Conservation (phyloP, 2,888 invertebrate genomes). For the Tachina grossa region DNA sequence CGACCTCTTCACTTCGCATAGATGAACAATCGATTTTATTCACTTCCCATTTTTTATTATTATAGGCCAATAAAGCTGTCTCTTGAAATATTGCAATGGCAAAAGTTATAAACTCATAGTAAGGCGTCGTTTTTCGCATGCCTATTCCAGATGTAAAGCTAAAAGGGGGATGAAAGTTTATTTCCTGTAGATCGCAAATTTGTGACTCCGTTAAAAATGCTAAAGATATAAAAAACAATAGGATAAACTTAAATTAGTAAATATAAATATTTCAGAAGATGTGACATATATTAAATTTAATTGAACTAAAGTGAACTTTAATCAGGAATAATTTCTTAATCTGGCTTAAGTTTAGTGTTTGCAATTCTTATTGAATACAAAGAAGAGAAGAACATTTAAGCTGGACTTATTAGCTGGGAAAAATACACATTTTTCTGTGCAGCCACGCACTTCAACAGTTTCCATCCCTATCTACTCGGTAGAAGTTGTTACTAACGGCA, state of each 20-base stretch:
- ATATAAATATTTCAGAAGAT: not conserved
- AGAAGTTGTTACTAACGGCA: too few relatives aligned
- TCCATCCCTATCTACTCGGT: too few relatives aligned
- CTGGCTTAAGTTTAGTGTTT: too few relatives aligned
- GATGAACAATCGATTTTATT: conserved; percentile 77
- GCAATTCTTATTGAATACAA: too few relatives aligned
- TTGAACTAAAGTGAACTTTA: too few relatives aligned
- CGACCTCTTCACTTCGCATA: conserved; percentile 75
- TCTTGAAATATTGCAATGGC: conserved; percentile 76
- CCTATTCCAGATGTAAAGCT: conserved; percentile 65
- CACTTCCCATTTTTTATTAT: conserved; percentile 76
- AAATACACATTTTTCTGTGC: too few relatives aligned
- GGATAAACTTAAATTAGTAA: not conserved
- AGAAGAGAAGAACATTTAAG: too few relatives aligned
- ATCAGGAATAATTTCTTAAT: too few relatives aligned
- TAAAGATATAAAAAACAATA: conserved; percentile 34
- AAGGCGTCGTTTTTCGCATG: conserved; percentile 75
- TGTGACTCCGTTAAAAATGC: conserved; percentile 74
- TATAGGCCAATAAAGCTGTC: conserved; percentile 76
- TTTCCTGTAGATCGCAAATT: conserved; percentile 80
- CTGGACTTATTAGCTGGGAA: too few relatives aligned
- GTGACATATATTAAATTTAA: too few relatives aligned
- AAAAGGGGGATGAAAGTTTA: conserved; percentile 76
- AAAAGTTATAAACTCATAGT: conserved; percentile 76
- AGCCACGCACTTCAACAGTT: too few relatives aligned